Conservation (phyloP, 2,888 invertebrate species). For the Subacronicta megacephala region DNA sequence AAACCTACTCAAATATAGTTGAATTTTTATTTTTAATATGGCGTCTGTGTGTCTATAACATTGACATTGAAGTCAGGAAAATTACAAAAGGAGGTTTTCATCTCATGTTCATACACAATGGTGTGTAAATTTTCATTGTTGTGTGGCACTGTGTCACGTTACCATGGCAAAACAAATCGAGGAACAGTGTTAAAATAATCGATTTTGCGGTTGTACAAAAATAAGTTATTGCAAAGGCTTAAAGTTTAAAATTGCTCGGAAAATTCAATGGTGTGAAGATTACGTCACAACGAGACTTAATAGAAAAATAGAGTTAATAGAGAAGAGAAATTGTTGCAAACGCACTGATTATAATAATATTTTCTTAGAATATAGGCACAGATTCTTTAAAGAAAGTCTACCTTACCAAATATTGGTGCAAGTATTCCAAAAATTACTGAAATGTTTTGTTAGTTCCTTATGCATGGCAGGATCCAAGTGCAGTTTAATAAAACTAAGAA, state of each 20-base stretch:
- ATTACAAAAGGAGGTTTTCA: slow-evolving; percentile 22
- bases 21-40: too few species aligned
- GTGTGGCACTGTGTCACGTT: slow-evolving; percentile 34
- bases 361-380: not conserved
- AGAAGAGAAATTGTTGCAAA: too few species aligned
- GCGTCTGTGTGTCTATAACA: slow-evolving; percentile 12
- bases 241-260: slow-evolving; percentile 23
- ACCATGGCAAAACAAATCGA: slow-evolving; percentile 42
- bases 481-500: slow-evolving; percentile 11
- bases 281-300: slow-evolving; percentile 30
- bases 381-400: not conserved
- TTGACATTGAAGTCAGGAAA: slow-evolving; percentile 23
- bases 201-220: slow-evolving; percentile 19
- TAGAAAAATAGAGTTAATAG: too few species aligned
- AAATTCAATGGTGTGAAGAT: slow-evolving; percentile 4
- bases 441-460: slow-evolving; percentile 15
- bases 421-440: slow-evolving; percentile 7
- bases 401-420: not conserved
- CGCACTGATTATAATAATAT: too few species aligned
- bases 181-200: slow-evolving; percentile 34
- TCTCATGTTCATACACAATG: slow-evolving; percentile 40
- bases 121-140: slow-evolving; percentile 48
- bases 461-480: slow-evolving; percentile 21
- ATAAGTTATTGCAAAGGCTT: slow-evolving; percentile 13
- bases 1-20: too few species aligned